These are phyloP conservation scores for Drosophila kepulauana DNA, from an alignment of 1,140 invertebrate genomes.

Conservation along the genomic window DNA sequence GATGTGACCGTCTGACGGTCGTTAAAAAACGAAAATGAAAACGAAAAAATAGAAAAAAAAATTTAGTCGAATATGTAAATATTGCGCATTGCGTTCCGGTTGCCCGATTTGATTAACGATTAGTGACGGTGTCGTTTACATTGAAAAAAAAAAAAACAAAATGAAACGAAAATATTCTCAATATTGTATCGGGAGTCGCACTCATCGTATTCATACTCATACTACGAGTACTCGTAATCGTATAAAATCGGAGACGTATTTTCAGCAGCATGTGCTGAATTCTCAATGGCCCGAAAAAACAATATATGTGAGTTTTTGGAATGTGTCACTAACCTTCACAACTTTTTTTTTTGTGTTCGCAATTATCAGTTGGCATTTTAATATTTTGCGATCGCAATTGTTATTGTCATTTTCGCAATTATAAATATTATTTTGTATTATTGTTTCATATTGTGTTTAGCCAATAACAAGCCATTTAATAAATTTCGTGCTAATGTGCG, in stretches of 20 bases:
- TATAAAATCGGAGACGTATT: constrained; percentile 32
- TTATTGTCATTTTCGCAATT: constrained; percentile 5
- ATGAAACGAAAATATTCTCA: constrained; percentile 19
- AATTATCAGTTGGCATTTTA: constrained; percentile 39
- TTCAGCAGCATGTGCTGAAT: constrained; percentile 37
- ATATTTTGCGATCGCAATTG: constrained; percentile 36
- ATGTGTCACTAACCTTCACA: constrained; percentile 67
- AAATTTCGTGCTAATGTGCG: constrained; percentile 59
- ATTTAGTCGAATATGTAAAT: constrained; percentile 69
- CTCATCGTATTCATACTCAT: no score
- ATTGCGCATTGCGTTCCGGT: constrained; percentile 71
- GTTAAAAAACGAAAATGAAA: background rate
- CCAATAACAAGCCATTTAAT: constrained; percentile 37
- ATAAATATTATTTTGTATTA: constrained; percentile 38
- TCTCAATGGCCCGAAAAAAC: constrained; percentile 30
- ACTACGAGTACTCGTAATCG: background rate
- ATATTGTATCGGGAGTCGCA: constrained; percentile 13
- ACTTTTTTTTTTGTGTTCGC: constrained; percentile 65
- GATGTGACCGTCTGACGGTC: background rate
- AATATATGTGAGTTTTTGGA: constrained; percentile 23
- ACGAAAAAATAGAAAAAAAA: constrained; percentile 6
- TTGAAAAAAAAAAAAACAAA: constrained; percentile 10
- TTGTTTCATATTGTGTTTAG: constrained; percentile 15
- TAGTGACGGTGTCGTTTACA: constrained; percentile 46
- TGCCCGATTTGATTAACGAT: constrained; percentile 71